phyloP scores from a whole-genome alignment of 2,113 vertebrate species.

The Notothenia coriiceps region DNA sequence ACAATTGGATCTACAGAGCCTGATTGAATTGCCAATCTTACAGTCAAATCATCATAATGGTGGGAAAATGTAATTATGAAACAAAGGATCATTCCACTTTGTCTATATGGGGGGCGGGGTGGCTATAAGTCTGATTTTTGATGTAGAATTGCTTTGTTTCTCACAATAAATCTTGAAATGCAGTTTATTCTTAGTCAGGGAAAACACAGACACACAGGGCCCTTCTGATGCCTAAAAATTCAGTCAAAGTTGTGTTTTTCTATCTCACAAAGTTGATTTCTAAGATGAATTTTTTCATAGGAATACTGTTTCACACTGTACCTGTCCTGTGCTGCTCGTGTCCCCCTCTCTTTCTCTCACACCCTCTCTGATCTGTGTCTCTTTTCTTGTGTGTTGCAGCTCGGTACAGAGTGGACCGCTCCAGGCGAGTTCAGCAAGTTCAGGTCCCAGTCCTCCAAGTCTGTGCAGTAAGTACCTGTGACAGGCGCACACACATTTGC shows the following conservation, averaged over 20 bases:
- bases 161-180: too few species aligned
- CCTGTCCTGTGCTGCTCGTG: slow-evolving; percentile 4
- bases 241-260: background rate
- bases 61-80: too few species aligned
- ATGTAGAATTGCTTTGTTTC: too few species aligned
- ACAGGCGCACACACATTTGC: slow-evolving; percentile 37
- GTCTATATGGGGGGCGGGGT: too few species aligned
- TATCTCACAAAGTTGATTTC: background rate
- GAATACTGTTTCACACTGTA: background rate
- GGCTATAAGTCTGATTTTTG: too few species aligned
- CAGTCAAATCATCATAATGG: too few species aligned
- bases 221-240: background rate
- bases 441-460: slow-evolving; percentile 96
- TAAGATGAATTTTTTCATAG: background rate
- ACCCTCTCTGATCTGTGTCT: slow-evolving; percentile 48
- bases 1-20: too few species aligned
- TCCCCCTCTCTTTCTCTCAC: slow-evolving; percentile 4
- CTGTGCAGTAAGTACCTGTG: slow-evolving; percentile 89
- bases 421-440: slow-evolving; percentile 99
- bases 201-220: too few species aligned
- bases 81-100: too few species aligned
- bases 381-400: slow-evolving; percentile 82
- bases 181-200: too few species aligned
- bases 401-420: slow-evolving; percentile 96
- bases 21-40: too few species aligned